Evolutionary conservation across 2,113 vertebrate genomes (phyloP).

Genomic region (Myiagra hebetior): DNA sequence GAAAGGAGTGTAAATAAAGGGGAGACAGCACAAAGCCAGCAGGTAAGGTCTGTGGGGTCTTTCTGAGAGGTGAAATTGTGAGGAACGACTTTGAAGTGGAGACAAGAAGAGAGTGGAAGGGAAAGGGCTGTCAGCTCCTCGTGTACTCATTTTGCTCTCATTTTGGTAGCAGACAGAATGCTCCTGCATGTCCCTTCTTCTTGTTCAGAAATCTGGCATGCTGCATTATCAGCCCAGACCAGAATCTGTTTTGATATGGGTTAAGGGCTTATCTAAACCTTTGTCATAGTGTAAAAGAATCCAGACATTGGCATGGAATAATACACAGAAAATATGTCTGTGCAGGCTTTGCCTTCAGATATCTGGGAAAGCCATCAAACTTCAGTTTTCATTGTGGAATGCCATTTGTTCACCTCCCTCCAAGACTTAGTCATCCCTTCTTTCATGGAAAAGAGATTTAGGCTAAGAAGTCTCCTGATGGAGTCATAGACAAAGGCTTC

Average conservation of each 20-base stretch:
- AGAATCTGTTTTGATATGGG: neutral
- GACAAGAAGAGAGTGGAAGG: neutral
- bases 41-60: neutral
- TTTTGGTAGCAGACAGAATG: neutral
- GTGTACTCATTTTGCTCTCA: neutral
- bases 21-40: neutral
- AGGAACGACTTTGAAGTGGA: neutral
- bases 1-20: neutral
- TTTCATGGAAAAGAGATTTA: neutral
- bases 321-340: neutral
- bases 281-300: neutral
- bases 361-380: slow-evolving; percentile 16
- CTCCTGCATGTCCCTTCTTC: neutral
- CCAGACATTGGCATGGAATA: neutral
- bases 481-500: neutral
- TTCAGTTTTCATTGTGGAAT: neutral
- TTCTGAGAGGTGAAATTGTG: neutral
- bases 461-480: neutral
- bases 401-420: neutral
- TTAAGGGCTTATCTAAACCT: neutral
- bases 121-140: neutral
- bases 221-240: neutral
- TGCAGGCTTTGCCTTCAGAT: neutral
- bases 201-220: neutral
- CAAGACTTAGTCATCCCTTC: neutral